These are phyloP conservation scores for Eulemur macaco DNA, from an alignment of 2,113 vertebrate species.

Conservation along the genomic window DNA sequence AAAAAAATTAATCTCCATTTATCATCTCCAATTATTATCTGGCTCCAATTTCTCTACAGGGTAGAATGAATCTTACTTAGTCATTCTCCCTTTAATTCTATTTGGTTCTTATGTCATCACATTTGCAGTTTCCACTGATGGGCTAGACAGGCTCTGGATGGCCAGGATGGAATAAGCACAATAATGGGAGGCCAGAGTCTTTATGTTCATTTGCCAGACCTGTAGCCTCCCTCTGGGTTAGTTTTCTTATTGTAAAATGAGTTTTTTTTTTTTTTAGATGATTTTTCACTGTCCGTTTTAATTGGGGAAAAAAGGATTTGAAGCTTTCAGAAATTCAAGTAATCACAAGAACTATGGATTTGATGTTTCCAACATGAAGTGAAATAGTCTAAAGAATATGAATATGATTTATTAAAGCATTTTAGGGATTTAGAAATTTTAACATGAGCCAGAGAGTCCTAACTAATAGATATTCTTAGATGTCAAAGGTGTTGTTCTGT, in stretches of 20 bases:
- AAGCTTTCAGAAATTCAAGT: conserved; percentile 28
- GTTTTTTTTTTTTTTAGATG: not conserved
- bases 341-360: not conserved
- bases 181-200: not conserved
- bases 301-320: not conserved
- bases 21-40: not conserved
- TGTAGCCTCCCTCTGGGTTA: not conserved
- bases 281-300: not conserved
- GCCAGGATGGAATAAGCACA: not conserved
- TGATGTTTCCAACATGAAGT: conserved; percentile 15
- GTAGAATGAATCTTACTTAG: not conserved
- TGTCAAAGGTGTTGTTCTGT: not conserved
- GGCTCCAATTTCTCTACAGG: not conserved
- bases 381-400: not conserved
- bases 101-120: not conserved
- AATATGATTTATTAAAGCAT: conserved; percentile 13
- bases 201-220: not conserved
- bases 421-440: conserved; percentile 44
- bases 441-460: not conserved
- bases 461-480: conserved; percentile 1
- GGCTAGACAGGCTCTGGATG: not conserved
- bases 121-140: not conserved
- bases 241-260: not conserved
- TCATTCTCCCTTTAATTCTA: conserved; percentile 19
- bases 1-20: not conserved